Conservation (phyloP, 2,888 invertebrate species). For the Formica aserva region DNA sequence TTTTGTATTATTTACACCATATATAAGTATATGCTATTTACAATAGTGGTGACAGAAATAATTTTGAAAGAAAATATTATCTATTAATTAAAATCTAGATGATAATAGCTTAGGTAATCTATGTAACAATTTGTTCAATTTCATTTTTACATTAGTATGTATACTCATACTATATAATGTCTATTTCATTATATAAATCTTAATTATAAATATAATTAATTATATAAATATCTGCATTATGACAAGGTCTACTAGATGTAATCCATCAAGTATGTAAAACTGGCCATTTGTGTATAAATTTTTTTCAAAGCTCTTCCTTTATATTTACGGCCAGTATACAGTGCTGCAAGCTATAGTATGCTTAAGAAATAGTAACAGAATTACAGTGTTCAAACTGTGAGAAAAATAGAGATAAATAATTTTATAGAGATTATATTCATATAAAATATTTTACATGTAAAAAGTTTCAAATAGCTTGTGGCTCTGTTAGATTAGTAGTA, state of each 20-base stretch:
- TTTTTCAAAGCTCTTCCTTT: slow-evolving; percentile 21
- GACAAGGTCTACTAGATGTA: slow-evolving; percentile 49
- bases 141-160: slow-evolving; percentile 27
- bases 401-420: not conserved
- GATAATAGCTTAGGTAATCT: slow-evolving; percentile 42
- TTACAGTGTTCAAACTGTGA: not conserved
- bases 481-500: slow-evolving; percentile 64
- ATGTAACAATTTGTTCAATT: slow-evolving; percentile 16
- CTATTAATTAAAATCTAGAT: slow-evolving; percentile 55
- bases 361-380: slow-evolving; percentile 27
- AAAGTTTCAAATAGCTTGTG: slow-evolving; percentile 68
- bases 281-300: slow-evolving; percentile 56
- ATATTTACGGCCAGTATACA: slow-evolving; percentile 70
- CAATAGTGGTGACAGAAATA: slow-evolving; percentile 38
- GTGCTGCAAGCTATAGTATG: slow-evolving; percentile 71
- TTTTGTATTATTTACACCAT: slow-evolving; percentile 64
- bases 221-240: slow-evolving; percentile 24
- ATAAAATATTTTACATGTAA: slow-evolving; percentile 30
- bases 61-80: slow-evolving; percentile 53
- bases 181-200: slow-evolving; percentile 45
- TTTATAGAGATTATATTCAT: slow-evolving; percentile 13
- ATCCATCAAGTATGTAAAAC: slow-evolving; percentile 37
- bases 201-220: not conserved
- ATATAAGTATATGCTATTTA: slow-evolving; percentile 59
- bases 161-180: slow-evolving; percentile 40